Conservation (phyloP, 2,797 vertebrate genomes). For the Crenuchus spilurus region DNA sequence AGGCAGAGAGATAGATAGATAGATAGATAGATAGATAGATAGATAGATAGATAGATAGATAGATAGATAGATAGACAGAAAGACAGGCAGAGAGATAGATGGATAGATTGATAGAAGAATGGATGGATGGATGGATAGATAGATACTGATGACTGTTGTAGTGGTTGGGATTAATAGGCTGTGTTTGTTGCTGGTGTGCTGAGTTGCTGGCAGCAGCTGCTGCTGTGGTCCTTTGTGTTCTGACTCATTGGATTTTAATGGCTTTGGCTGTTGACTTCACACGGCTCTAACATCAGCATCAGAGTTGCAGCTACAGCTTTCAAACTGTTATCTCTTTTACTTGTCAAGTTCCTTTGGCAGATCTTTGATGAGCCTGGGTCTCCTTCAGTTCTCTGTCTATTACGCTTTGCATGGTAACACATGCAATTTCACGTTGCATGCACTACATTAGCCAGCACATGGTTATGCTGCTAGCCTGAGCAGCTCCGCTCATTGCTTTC, state of each 20-base stretch:
- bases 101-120: too few species aligned
- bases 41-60: too few species aligned
- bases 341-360: conserved; percentile 16
- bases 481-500: conserved; percentile 18
- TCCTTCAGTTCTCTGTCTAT: conserved; percentile 13
- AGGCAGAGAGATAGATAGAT: too few species aligned
- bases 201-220: not conserved
- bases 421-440: conserved; percentile 46
- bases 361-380: conserved; percentile 31
- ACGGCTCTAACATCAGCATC: not conserved
- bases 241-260: conserved; percentile 30
- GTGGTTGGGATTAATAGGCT: not conserved
- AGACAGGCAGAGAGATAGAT: too few species aligned
- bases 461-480: conserved; percentile 35
- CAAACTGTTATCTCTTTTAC: conserved; percentile 30
- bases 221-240: conserved; percentile 28
- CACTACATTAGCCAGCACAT: conserved; percentile 49
- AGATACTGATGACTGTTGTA: not conserved
- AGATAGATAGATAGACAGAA: too few species aligned
- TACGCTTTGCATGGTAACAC: conserved; percentile 1
- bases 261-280: conserved; percentile 25
- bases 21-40: too few species aligned
- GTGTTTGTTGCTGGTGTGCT: not conserved
- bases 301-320: conserved; percentile 14
- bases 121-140: not conserved